These are phyloP conservation scores for Ophiothrix spiculata DNA, from an alignment of 35 echinoderm and acorn worm genomes.

Conservation along the genomic window DNA sequence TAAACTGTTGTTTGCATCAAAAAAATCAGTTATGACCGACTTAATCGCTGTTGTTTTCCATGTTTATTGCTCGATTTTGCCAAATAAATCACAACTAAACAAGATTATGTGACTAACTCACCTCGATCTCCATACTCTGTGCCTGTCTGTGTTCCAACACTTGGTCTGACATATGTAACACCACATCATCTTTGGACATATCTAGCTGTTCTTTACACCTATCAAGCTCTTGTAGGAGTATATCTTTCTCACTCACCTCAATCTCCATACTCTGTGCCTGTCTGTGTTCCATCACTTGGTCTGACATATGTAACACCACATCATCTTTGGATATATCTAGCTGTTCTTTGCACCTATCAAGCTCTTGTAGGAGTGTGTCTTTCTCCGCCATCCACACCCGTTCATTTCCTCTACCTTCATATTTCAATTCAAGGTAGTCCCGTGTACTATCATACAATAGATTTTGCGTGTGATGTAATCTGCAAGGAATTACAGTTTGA, in stretches of 20 bases:
- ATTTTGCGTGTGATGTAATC: conserved; percentile 87
- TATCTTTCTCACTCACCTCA: conserved; percentile 37
- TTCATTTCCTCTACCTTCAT: conserved; percentile 73
- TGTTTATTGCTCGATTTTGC: too few relatives aligned
- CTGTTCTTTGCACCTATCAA: conserved; percentile 87
- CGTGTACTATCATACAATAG: conserved; percentile 91
- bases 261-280: conserved; percentile 76
- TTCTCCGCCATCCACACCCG: conserved; percentile 96
- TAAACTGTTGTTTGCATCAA: too few relatives aligned
- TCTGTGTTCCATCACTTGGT: conserved; percentile 65
- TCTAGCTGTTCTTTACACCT: conserved; percentile 86
- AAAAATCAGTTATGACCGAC: too few relatives aligned
- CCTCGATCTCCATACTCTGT: conserved; percentile 80
- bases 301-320: conserved; percentile 75
- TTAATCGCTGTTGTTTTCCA: background rate
- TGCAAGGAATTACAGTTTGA: too few relatives aligned
- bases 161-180: conserved; percentile 74
- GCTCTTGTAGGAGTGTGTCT: conserved; percentile 73
- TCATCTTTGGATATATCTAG: conserved; percentile 92
- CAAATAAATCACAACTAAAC: too few relatives aligned
- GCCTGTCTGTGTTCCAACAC: conserved; percentile 67
- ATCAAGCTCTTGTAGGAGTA: conserved; percentile 69
- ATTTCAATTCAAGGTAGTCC: conserved; percentile 89
- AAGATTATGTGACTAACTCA: conserved; percentile 6
- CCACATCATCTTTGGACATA: conserved; percentile 91